Conservation (phyloP, 2,888 invertebrate species). For the Drosophila greeni region DNA sequence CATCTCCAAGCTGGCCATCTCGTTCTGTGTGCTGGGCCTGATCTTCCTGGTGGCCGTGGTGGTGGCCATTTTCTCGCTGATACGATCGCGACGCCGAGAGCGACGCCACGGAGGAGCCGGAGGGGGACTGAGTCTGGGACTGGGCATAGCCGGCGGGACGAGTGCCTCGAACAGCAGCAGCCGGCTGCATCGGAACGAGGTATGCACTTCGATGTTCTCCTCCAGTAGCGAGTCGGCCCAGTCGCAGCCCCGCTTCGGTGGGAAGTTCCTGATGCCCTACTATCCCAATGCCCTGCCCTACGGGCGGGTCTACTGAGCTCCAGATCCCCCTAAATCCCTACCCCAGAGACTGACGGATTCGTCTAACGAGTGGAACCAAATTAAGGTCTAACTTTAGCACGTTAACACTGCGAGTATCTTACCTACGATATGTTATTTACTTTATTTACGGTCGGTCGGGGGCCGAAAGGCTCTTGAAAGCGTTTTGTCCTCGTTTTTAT, state of each 20-base stretch:
- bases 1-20: conserved; percentile 87
- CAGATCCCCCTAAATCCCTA: background rate
- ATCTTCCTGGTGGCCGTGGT: conserved; percentile 86
- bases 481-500: conserved; percentile 15
- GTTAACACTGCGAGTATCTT: conserved; percentile 12
- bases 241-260: conserved; percentile 75
- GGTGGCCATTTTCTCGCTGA: conserved; percentile 84
- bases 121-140: conserved; percentile 43
- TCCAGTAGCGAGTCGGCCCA: conserved; percentile 78
- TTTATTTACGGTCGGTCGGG: background rate
- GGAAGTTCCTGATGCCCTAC: conserved; percentile 77
- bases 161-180: conserved; percentile 68
- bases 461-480: conserved; percentile 40
- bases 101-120: conserved; percentile 36
- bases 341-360: conserved; percentile 59
- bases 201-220: conserved; percentile 78
- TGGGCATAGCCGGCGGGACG: conserved; percentile 42
- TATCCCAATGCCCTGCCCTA: conserved; percentile 77
- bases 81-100: conserved; percentile 81
- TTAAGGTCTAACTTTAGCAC: conserved; percentile 33
- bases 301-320: conserved; percentile 76
- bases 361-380: conserved; percentile 44
- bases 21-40: conserved; percentile 85
- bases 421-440: conserved; percentile 7
- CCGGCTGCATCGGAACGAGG: conserved; percentile 67